A percentile compares a stretch with the other conserved stretches of the same genome.
Conservation (phyloP, 2,113 vertebrate genomes). For the Pteruthius melanotis region DNA sequence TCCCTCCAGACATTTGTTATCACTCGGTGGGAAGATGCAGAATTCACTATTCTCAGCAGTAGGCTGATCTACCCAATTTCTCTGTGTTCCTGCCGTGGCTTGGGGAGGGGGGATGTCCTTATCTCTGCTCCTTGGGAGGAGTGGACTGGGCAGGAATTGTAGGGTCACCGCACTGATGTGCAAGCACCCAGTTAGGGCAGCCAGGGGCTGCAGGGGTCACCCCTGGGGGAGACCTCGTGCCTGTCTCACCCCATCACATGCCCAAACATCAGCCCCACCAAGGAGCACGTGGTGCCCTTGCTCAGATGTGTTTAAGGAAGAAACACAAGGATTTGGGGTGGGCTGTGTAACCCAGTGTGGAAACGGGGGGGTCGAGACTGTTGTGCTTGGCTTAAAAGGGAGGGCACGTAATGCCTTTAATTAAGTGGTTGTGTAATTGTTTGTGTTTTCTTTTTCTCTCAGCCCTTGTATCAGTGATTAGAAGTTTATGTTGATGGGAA, state of each 20-base stretch:
- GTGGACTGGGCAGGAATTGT: accelerated
- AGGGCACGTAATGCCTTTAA: neutral
- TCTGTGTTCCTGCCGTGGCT: neutral
- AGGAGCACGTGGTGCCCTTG: neutral
- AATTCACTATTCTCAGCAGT: slow-evolving; percentile 14
- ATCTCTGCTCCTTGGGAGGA: neutral
- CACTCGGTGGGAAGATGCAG: slow-evolving; percentile 32
- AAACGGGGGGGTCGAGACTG: neutral
- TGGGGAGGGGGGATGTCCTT: neutral
- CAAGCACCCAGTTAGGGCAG: neutral
- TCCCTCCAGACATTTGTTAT: slow-evolving; percentile 31
- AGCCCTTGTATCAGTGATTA: neutral
- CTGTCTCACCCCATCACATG: neutral
- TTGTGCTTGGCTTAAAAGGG: neutral
- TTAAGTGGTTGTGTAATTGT: neutral
- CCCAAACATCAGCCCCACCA: neutral
- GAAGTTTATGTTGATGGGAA: neutral
- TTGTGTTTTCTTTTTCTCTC: neutral
- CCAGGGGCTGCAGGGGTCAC: neutral
- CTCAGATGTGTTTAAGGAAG: neutral
- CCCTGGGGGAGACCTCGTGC: neutral
- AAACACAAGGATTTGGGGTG: neutral
- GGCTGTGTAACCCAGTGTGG: neutral
- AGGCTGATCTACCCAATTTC: neutral
- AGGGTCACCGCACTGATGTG: neutral